phyloP scores from a whole-genome alignment of 2,888 invertebrate species.

The Aricia artaxerxes region DNA sequence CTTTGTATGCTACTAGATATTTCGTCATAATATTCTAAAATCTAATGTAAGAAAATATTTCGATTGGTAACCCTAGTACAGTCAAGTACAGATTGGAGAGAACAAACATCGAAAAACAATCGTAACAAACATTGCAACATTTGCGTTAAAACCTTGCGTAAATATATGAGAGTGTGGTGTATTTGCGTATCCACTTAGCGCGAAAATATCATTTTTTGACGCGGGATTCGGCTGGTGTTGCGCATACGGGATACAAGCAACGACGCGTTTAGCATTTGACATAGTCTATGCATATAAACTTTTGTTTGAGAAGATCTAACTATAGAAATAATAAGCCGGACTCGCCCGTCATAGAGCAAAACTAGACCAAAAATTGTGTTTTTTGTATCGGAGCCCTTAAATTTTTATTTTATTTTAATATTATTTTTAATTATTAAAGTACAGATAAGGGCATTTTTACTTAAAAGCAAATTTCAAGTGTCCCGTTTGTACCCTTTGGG shows the following conservation, averaged over 20 bases:
- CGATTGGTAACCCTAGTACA: neutral
- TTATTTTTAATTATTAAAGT: too few relatives aligned
- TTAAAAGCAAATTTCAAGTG: too few relatives aligned
- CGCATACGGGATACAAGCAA: neutral
- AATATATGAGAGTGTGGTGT: constrained; percentile 44
- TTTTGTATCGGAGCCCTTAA: too few relatives aligned
- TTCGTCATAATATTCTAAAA: neutral
- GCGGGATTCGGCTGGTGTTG: neutral
- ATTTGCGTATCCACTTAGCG: constrained; percentile 32
- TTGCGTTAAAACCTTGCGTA: constrained; percentile 46
- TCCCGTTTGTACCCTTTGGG: too few relatives aligned
- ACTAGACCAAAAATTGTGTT: too few relatives aligned
- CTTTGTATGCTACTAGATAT: neutral
- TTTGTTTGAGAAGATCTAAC: too few relatives aligned
- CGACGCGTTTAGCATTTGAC: neutral
- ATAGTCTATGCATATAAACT: too few relatives aligned
- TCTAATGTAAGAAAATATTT: neutral
- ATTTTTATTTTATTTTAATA: too few relatives aligned
- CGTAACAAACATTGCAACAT: constrained; percentile 39
- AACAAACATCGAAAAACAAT: constrained; percentile 32
- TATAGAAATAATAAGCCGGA: too few relatives aligned
- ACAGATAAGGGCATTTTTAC: too few relatives aligned
- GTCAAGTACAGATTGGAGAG: constrained; percentile 11
- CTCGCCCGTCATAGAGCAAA: too few relatives aligned
- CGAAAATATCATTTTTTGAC: constrained; percentile 31